A percentile compares a stretch with the other conserved stretches of the same genome.
Evolutionary conservation across 2,797 vertebrate genomes (phyloP).

Genomic region (Gallinago stenura): DNA sequence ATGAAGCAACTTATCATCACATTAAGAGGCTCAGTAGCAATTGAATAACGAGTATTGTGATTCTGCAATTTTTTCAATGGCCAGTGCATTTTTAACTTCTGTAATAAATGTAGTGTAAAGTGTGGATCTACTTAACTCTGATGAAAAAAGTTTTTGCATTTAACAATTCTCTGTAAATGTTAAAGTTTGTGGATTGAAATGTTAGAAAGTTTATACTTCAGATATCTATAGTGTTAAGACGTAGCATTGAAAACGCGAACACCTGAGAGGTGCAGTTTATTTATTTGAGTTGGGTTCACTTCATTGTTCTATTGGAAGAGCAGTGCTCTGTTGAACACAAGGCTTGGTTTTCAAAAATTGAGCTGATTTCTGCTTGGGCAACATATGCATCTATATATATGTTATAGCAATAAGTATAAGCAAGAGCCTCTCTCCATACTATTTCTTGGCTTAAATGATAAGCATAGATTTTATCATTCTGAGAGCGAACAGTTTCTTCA

Average conservation of each 20-base stretch:
- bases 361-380: not conserved
- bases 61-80: not conserved
- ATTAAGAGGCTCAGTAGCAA: slow-evolving; percentile 2
- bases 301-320: not conserved
- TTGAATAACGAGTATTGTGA: not conserved
- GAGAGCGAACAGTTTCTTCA: not conserved
- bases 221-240: not conserved
- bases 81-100: not conserved
- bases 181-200: not conserved
- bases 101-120: not conserved
- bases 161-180: not conserved
- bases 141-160: not conserved
- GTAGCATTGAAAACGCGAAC: not conserved
- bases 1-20: slow-evolving; percentile 41
- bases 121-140: not conserved
- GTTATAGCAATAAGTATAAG: not conserved
- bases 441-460: not conserved
- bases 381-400: not conserved
- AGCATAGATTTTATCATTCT: not conserved
- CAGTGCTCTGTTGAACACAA: not conserved
- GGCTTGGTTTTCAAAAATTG: not conserved
- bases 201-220: not conserved
- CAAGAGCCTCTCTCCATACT: not conserved
- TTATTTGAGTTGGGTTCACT: not conserved
- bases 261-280: not conserved